A percentile compares a stretch with the other conserved stretches of the same genome.
phyloP scores from a whole-genome alignment of 2,888 invertebrate species.

The Allacma fusca region DNA sequence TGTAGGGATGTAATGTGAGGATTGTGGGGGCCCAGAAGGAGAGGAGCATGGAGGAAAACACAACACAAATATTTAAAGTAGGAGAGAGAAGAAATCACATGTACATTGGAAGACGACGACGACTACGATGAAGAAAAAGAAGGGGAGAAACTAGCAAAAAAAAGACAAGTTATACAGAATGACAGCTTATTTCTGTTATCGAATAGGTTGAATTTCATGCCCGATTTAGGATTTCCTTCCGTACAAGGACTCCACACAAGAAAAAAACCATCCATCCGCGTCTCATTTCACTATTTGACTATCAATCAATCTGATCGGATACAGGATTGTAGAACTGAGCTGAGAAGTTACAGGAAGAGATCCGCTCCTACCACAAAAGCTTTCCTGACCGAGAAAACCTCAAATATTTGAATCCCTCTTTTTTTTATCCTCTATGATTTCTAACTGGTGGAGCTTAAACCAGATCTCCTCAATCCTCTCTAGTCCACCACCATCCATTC shows the following conservation, averaged over 20 bases:
- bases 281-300: slow-evolving; percentile 52
- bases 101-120: background rate
- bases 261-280: slow-evolving; percentile 48
- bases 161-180: slow-evolving; percentile 53
- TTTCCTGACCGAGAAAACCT: slow-evolving; percentile 37
- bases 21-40: slow-evolving; percentile 27
- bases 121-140: background rate
- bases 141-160: slow-evolving; percentile 40
- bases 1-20: slow-evolving; percentile 35
- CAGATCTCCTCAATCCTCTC: background rate
- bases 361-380: slow-evolving; percentile 26
- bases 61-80: slow-evolving; percentile 51
- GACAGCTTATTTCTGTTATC: slow-evolving; percentile 57
- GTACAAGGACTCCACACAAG: slow-evolving; percentile 38
- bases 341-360: slow-evolving; percentile 42
- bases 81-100: slow-evolving; percentile 32
- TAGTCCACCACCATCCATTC: slow-evolving; percentile 1
- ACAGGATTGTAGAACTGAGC: slow-evolving; percentile 33
- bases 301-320: slow-evolving; percentile 48
- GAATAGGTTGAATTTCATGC: slow-evolving; percentile 57
- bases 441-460: background rate
- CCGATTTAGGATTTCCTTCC: slow-evolving; percentile 50
- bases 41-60: slow-evolving; percentile 30
- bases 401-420: slow-evolving; percentile 16
- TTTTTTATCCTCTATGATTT: background rate